phyloP scores from a whole-genome alignment of 1,140 invertebrate genomes.

The Ruditapes philippinarum region DNA sequence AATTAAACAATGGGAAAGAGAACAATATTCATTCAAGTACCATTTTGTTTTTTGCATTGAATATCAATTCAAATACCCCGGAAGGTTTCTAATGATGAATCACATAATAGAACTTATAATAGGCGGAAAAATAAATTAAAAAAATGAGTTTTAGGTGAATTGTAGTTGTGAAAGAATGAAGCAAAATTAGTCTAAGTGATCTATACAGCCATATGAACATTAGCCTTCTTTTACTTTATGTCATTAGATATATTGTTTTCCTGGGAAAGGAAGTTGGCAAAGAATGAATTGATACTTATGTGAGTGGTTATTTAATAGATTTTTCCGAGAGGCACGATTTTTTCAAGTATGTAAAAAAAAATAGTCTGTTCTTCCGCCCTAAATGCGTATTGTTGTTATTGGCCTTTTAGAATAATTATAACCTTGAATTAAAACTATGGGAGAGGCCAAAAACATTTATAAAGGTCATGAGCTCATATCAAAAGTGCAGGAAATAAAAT shows the following conservation, averaged over 20 bases:
- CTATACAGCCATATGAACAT: too few species aligned
- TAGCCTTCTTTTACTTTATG: too few species aligned
- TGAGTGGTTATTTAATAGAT: neutral
- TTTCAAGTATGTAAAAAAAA: neutral
- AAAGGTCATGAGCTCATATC: too few species aligned
- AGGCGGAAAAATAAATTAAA: neutral
- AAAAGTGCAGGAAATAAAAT: too few species aligned
- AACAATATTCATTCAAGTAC: neutral
- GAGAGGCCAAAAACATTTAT: too few species aligned
- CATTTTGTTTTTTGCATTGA: too few species aligned
- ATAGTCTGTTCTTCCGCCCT: neutral
- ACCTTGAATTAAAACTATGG: too few species aligned
- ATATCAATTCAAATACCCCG: neutral
- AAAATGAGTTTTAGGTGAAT: neutral
- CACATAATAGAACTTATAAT: neutral
- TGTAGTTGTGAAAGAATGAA: neutral
- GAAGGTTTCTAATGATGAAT: neutral
- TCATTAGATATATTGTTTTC: too few species aligned
- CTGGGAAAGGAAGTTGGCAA: neutral
- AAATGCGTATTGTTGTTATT: too few species aligned
- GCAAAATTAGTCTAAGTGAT: too few species aligned
- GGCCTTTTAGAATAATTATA: too few species aligned
- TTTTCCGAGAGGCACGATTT: neutral
- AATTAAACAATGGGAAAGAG: slow-evolving; percentile 1
- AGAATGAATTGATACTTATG: neutral